These are phyloP conservation scores for Ephestia elutella DNA, from an alignment of 1,140 invertebrate genomes.

Conservation along the genomic window DNA sequence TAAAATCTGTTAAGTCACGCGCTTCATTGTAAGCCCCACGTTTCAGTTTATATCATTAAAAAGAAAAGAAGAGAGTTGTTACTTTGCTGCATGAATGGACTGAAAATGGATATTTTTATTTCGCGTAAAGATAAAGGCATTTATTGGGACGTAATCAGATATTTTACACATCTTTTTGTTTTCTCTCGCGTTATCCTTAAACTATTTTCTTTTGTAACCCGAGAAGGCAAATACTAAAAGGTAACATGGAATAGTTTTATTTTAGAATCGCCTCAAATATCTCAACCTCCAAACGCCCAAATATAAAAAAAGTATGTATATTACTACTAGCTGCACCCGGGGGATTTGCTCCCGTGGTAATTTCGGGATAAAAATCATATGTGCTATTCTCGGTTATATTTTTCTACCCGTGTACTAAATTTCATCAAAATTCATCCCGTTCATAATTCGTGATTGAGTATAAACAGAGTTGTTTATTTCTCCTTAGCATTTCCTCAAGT, in stretches of 20 bases:
- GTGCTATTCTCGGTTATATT: too few relatives aligned
- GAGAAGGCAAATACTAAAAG: not conserved
- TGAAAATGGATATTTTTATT: conserved; percentile 4
- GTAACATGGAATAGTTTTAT: not conserved
- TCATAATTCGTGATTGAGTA: too few relatives aligned
- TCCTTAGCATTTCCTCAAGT: too few relatives aligned
- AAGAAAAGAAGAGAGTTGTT: not conserved
- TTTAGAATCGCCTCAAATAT: not conserved
- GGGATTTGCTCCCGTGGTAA: too few relatives aligned
- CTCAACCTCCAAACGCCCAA: too few relatives aligned
- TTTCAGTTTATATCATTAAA: not conserved
- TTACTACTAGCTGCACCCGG: too few relatives aligned
- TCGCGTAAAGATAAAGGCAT: not conserved
- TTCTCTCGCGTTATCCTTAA: not conserved
- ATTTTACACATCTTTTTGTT: not conserved
- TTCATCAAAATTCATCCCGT: too few relatives aligned
- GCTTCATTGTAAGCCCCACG: not conserved
- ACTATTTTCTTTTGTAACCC: not conserved
- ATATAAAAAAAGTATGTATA: too few relatives aligned
- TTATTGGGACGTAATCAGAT: conserved; percentile 1
- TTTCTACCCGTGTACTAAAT: too few relatives aligned
- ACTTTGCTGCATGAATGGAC: not conserved
- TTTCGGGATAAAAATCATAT: too few relatives aligned
- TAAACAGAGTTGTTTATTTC: too few relatives aligned
- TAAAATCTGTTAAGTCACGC: not conserved